Base-by-base conservation (phyloP, 2,113 vertebrate species). In the cat (Felis catus) region DNA sequence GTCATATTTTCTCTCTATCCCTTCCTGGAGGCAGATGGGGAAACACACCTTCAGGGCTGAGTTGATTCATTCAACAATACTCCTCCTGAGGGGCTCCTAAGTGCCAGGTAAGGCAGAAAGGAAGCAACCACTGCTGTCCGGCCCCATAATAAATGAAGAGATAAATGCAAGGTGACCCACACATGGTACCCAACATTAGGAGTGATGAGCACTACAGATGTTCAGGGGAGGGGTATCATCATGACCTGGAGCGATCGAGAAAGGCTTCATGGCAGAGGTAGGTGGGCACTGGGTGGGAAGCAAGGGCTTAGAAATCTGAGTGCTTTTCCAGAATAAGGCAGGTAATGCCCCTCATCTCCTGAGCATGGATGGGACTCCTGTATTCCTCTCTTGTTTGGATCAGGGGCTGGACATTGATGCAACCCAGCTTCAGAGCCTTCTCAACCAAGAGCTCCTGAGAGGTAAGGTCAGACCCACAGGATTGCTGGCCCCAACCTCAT, bases 391-490 rank as follows among this genome's bases (percentile, higher is more conserved):
- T 96, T n/a, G 0, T 92, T 93, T 97, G 58, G 7, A 0, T 55
- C 96, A 99, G 99, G 96, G 55, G 5, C 96, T 89, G 29, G 25
- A 89, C 81, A 96, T 99, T 0, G 98, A 99, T 90, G 98, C 99
- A 11, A 98, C 5, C 0, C 98, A 98, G 74, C 98, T 99, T 80
- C 98, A 99, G 91, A 97, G 68, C 0, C 98, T 99, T 68, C 99
- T 99, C 63, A 99, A 99, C 93, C 98, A 98, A 83, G 97, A 99
- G 83, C 21, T 99, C 78, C 81, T 98, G 55, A 92, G 94, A 98
- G 99, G 99, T 99, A 98, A 91, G 95, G 9, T 41, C 63, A 78
- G 23, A 58, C 61, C 63, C 5, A 6, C 8, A 31, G 19, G 4
- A 29, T 48, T 45, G 21, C 25, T 9, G n/a, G 3, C 6, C 86